A percentile compares a stretch with the other conserved stretches of the same genome.
phyloP scores from a whole-genome alignment of 2,888 invertebrate genomes.

The Drosophila parthenogenetica region DNA sequence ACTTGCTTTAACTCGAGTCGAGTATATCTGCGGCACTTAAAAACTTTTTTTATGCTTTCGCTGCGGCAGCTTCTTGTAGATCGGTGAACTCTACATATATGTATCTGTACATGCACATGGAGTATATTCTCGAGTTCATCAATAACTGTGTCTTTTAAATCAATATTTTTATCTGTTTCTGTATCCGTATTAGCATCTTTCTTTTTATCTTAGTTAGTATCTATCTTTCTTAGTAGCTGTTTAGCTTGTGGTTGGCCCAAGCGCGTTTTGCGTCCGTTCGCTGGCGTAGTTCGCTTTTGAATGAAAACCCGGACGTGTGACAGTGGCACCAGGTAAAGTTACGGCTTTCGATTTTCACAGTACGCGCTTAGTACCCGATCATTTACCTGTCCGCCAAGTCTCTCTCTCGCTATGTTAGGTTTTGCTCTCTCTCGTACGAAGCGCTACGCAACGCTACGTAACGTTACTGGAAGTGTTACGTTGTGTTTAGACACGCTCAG shows the following conservation, averaged over 20 bases:
- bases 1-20: not conserved
- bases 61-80: conserved; percentile 57
- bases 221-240: conserved; percentile 15
- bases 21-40: conserved; percentile 43
- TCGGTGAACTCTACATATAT: conserved; percentile 33
- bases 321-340: conserved; percentile 75
- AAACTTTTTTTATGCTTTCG: conserved; percentile 48
- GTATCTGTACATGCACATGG: not conserved
- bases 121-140: conserved; percentile 9
- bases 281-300: conserved; percentile 84
- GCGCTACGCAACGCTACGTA: conserved; percentile 17
- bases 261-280: conserved; percentile 81
- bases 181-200: conserved; percentile 17
- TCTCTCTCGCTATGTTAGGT: conserved; percentile 10
- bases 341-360: conserved; percentile 42
- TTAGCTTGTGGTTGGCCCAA: conserved; percentile 36
- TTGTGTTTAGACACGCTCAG: conserved; percentile 45
- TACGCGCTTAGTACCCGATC: conserved; percentile 46
- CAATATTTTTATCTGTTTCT: conserved; percentile 24
- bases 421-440: conserved; percentile 7
- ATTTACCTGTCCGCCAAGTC: conserved; percentile 28
- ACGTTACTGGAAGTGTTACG: conserved; percentile 20
- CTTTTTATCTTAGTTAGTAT: conserved; percentile 8
- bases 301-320: conserved; percentile 81
- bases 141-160: conserved; percentile 1